Evolutionary conservation across 2,113 vertebrate species (phyloP), one percentile per base, ranked within the genome.

Genomic region (Monarcha castaneiventris): DNA sequence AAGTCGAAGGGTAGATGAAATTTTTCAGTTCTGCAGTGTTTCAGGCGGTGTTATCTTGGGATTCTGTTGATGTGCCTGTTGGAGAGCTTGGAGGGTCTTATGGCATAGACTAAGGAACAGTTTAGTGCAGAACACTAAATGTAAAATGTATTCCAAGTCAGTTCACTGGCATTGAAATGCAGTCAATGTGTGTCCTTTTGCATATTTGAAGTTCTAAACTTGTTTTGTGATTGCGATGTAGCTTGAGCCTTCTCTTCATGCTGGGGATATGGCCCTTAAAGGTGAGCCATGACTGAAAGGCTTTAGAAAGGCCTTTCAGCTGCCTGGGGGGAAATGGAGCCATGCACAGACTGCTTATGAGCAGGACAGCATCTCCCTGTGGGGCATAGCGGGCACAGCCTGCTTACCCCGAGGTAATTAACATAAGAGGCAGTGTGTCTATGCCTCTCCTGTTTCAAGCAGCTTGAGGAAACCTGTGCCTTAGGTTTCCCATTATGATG

Each of bases 311-410:
- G 10, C 32, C 35, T 52, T 71, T n/a, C 33, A 63, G 8, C 35
- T 41, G 37, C 43, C 27, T 37, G 2, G 10, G 4, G 6, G 4
- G 1, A 4, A 48, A 48, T 3, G 9, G 48, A 39, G 23, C 69
- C 29, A 8, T 0, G 0, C 7, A 5, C 5, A 1, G 5, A 7
- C 20, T 32, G 39, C 23, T 18, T 18, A n/a, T 1, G 13, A 61
- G 78, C 1, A 3, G 73, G 41, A 41, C 16, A n/a, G 52, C n/a
- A 16, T 69, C 7, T 14, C 26, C 63, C 27, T 12, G 13, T 4
- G 21, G 51, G 59, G 3, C 2, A 3, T 9, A 58, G 43, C 1
- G 19, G 21, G 37, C 55, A 30, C 59, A 86, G 26, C 63, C 21
- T 48, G 4, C 23, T 61, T 85, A 44, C 18, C 14, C 16, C 1